Percentiles rank a stretch among this genome's conserved stretches.
Conservation (phyloP, 1,140 invertebrate genomes). For the Harpegnathos saltator region DNA sequence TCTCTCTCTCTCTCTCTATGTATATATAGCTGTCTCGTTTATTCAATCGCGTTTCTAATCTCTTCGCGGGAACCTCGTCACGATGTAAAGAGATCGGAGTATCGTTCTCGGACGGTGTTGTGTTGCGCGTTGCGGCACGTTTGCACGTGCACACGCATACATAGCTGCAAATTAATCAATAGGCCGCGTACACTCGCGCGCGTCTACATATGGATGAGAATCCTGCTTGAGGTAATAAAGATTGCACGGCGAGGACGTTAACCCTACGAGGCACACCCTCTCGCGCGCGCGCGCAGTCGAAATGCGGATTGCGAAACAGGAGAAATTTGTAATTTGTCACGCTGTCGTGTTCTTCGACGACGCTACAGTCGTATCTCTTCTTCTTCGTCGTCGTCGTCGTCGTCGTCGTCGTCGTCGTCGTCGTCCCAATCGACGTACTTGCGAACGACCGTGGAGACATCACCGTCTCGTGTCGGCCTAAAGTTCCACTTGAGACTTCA, state of each 20-base stretch:
- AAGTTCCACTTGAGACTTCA: slow-evolving; percentile 10
- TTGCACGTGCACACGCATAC: background rate
- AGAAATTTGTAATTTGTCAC: slow-evolving; percentile 10
- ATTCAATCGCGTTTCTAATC: slow-evolving; percentile 6
- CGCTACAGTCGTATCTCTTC: too few relatives aligned
- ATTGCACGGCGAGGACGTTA: slow-evolving; percentile 1
- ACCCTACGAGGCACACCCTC: background rate
- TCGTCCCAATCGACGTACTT: slow-evolving; percentile 1
- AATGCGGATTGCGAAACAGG: slow-evolving; percentile 6
- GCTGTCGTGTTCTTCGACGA: background rate
- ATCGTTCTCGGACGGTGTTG: background rate
- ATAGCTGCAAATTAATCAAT: slow-evolving; percentile 39
- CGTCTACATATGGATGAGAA: slow-evolving; percentile 24
- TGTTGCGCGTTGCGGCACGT: background rate
- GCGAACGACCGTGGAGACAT: background rate
- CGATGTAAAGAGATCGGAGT: background rate
- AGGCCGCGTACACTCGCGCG: slow-evolving; percentile 13
- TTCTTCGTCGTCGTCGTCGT: background rate
- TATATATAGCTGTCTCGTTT: too few relatives aligned
- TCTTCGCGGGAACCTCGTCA: slow-evolving; percentile 3
- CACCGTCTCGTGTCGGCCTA: background rate
- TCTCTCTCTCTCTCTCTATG: too few relatives aligned
- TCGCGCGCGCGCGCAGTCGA: background rate
- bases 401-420: background rate
- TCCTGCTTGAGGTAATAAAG: slow-evolving; percentile 25